Base-by-base conservation (phyloP, 2,888 invertebrate species). In the Cheilosia vernalis region DNA sequence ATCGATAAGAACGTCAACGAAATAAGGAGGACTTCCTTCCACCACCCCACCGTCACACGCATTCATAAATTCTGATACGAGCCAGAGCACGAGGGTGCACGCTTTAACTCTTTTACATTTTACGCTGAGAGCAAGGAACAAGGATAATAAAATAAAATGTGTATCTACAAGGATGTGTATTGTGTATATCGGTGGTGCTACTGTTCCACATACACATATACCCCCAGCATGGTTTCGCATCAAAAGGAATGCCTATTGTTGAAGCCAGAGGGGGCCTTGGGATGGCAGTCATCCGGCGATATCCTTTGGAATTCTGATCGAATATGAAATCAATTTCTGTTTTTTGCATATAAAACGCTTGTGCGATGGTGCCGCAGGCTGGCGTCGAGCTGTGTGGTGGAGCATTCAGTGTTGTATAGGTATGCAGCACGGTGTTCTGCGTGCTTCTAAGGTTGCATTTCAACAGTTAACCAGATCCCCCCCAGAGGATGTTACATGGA, bases 291-390 rank as follows among this genome's bases (percentile, higher is more conserved):
- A 66, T 67, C 51, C 63, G 58, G 56, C 49, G 40, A 72, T 85
- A 72, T 85, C 76, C 76, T 70, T 72, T 49, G 61, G 76, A 67
- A 58, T 81, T 72, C 72, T 85, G 85, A 85, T 85, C 85, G 85
- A 85, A 85, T 85, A 85, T 81, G 85, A 85, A 85, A 85, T 85
- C 85, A 85, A 85, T 85, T 85, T 85, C 77, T 67, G 56, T 76
- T 85, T 85, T 85, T 85, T 85, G 85, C 85, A 85, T 85, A 85
- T 85, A 85, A 80, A 85, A 85, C 67, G 47, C 67, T 81, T 81
- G 81, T 77, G 70, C 70, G 51, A 60, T 61, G 58, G 47, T 69
- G 80, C 80, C 73, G 24, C 60, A 76, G 84, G 53, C 47, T 55
- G 33, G 67, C 37, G 47, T 42, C 17, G 40, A n/a, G 40, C 69